Evolutionary conservation across 2,797 vertebrate species (phyloP), one percentile per base, ranked within the genome.

Genomic region (Simalia tracyae): DNA sequence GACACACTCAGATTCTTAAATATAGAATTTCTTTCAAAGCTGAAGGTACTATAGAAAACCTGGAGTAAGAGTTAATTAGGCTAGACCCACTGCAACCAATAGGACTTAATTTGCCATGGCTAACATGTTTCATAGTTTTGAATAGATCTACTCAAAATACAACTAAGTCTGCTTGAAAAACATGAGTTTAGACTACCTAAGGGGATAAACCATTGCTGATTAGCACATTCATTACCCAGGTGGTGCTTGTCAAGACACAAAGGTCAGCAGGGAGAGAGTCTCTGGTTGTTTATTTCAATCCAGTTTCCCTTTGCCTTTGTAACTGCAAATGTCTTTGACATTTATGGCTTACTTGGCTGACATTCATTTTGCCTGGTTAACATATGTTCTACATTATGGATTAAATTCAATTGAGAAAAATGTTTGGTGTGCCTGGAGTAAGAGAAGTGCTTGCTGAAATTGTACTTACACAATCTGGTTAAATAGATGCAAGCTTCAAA

Each of bases 401-500:
- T 86, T 54, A 60, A 93, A 93, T 94, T 81, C 84, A 93, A 92
- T 91, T 94, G 87, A 93, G 90, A 12, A 26, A 88, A 91, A 28
- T 85, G 92, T 90, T 93, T n/a, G 88, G 46, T 9, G 57, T 50
- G 57, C 9, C 42, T 87, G 50, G 31, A 31, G 3, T 56, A 61
- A 15, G 7, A 68, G 76, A 50, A 89, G 56, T 91, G 72, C 57
- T 84, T 93, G 90, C 92, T 87, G 68, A 56, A 42, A 68, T n/a
- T 46, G 72, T 14, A 66, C 31, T 59, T 59, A 84, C 26, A 57
- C 68, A 90, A 46, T 88, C 61, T 2, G 57, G 89, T 61, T 76
- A 93, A 63, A 87, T 90, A 63, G 84, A 28, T 89, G 89, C 94
- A 95, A 92, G 76, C 90, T 87, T 94, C 90, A 95, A 95, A 95